Base-by-base conservation (phyloP, 2,888 invertebrate species). In the Heliconius hortense region DNA sequence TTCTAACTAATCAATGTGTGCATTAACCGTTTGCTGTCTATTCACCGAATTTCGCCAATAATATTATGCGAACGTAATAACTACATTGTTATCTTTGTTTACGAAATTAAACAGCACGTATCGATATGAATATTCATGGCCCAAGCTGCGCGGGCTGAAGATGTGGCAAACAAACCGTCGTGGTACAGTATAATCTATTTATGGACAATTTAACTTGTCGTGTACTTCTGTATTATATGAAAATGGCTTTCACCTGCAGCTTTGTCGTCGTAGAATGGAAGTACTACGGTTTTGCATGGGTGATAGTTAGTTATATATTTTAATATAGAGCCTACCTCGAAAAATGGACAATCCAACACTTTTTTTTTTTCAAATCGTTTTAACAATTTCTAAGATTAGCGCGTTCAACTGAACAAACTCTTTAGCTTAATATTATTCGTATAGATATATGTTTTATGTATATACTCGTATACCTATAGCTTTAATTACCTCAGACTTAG, bases 91-190 rank as follows among this genome's bases (percentile, higher is more conserved):
- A 75, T 75, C 74, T 71, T 53, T 70, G 74, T 39, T 64, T 75
- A 39, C 71, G 64, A 71, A 75, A 74, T 74, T 56, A 64, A 74
- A 71, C 70, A 56, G 24, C 69, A 66, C 64, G 64, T 69, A 66
- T 70, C 56, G 48, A 28, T 75, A 64, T 75, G 70, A 75, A 75
- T 75, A 75, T 75, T 75, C 70, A 75, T 66, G 60, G 69, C 43
- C 18, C 11, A 39, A 74, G 18, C 59, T 43, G 63, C 70, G 39
- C 59, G 68, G 10, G 11, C 28, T 28, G 59, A 35, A 60, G 71
- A 70, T 59, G 59, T 59, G 35, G 35, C 56, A 59, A 70, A 59
- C 70, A 15, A 59, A 35, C 53, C 31, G 24, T 11, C 26, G n/a
- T 39, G 35, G 15, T 18, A 10, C 71, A 71, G 60, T 35, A 28